Evolutionary conservation across 2,797 vertebrate species (phyloP).

Genomic region (Neosilurus mollespiculum): DNA sequence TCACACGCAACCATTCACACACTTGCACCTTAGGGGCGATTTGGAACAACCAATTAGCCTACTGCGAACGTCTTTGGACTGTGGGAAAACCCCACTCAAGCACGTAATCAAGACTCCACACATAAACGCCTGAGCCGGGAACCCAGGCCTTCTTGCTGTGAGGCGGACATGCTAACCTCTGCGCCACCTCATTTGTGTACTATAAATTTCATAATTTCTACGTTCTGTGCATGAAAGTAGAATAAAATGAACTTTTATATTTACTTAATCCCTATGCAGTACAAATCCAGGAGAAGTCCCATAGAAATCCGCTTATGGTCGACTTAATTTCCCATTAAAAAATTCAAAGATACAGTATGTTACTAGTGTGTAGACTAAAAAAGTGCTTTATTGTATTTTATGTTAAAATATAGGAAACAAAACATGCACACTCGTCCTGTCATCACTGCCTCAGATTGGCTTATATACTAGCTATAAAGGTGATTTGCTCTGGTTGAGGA

Average conservation of each 20-base stretch:
- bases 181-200: too few relatives aligned
- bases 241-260: not conserved
- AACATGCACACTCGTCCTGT: not conserved
- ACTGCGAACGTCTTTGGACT: too few relatives aligned
- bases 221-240: not conserved
- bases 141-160: too few relatives aligned
- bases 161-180: too few relatives aligned
- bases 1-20: too few relatives aligned
- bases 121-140: too few relatives aligned
- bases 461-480: not conserved
- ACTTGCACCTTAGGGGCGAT: too few relatives aligned
- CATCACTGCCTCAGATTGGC: not conserved
- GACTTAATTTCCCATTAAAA: not conserved
- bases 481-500: constrained; percentile 21
- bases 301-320: not conserved
- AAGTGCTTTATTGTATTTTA: not conserved
- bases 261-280: not conserved
- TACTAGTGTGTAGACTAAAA: not conserved
- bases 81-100: too few relatives aligned
- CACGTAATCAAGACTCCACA: too few relatives aligned
- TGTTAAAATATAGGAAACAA: not conserved
- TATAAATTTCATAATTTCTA: not conserved
- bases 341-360: not conserved
- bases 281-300: not conserved
- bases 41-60: too few relatives aligned